A percentile compares a stretch with the other conserved stretches of the same genome.
phyloP scores from a whole-genome alignment of 2,797 vertebrate species.

The Lagocephalus sceleratus region DNA sequence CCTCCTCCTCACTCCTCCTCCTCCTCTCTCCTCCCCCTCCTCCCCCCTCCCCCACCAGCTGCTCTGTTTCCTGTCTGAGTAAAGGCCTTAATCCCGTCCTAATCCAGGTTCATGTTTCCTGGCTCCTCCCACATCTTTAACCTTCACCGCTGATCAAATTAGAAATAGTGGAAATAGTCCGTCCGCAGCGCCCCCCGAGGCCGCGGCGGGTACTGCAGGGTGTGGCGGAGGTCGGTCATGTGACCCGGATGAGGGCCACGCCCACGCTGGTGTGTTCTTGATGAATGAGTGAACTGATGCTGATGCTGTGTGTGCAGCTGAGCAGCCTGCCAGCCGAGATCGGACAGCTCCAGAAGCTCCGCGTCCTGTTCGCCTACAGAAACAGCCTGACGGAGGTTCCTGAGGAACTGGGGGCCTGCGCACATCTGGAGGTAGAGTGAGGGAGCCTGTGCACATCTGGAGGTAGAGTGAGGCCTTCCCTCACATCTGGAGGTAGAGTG shows the following conservation, averaged over 20 bases:
- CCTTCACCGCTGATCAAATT: too few species aligned
- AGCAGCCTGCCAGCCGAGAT: slow-evolving; percentile 84
- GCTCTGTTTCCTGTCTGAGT: slow-evolving; percentile 20
- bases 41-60: slow-evolving; percentile 8
- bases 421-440: slow-evolving; percentile 72
- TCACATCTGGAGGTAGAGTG: slow-evolving; percentile 74
- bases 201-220: neutral
- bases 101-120: slow-evolving; percentile 25
- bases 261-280: too few species aligned
- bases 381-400: slow-evolving; percentile 85
- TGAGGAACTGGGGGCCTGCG: slow-evolving; percentile 82
- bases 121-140: slow-evolving; percentile 11
- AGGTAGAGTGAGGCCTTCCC: too few species aligned
- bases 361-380: slow-evolving; percentile 85
- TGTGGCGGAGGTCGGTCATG: too few species aligned
- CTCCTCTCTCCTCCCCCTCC: too few species aligned
- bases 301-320: slow-evolving; percentile 53
- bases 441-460: neutral
- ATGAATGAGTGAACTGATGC: neutral
- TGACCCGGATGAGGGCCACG: too few species aligned
- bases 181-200: neutral
- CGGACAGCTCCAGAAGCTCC: slow-evolving; percentile 81
- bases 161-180: neutral
- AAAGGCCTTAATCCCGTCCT: slow-evolving; percentile 25
- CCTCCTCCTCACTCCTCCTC: too few species aligned